phyloP scores from a whole-genome alignment of 2,797 vertebrate species.

The Numenius phaeopus region DNA sequence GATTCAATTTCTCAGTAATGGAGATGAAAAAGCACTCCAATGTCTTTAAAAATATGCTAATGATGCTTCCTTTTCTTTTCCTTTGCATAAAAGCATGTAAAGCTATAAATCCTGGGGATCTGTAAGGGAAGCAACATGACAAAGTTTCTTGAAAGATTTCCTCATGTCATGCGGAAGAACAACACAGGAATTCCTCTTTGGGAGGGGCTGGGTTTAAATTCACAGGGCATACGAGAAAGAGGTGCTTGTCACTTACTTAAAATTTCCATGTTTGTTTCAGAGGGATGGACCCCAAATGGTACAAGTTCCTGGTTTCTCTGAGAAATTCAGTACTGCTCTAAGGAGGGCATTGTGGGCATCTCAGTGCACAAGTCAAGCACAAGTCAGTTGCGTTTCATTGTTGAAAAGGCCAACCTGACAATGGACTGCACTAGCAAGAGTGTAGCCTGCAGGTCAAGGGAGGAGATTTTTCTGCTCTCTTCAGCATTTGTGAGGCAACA shows the following conservation, averaged over 20 bases:
- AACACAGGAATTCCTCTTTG: background rate
- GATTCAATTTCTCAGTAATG: conserved; percentile 47
- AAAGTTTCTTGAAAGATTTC: background rate
- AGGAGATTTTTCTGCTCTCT: background rate
- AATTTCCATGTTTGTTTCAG: background rate
- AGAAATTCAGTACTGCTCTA: background rate
- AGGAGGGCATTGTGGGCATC: background rate
- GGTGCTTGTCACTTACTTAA: background rate
- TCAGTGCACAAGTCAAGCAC: background rate
- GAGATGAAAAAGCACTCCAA: background rate
- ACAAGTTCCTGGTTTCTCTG: background rate
- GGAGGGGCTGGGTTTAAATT: background rate
- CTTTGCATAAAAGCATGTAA: background rate
- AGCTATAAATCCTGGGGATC: background rate
- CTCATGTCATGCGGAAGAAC: background rate
- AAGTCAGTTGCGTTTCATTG: background rate
- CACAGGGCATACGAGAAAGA: background rate
- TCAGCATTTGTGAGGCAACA: background rate
- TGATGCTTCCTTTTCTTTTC: background rate
- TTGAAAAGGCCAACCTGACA: background rate
- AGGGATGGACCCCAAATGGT: background rate
- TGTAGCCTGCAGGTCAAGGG: background rate
- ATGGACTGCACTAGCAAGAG: background rate
- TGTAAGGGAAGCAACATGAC: background rate
- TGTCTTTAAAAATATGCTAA: conserved; percentile 32